Evolutionary conservation across 2,888 invertebrate species (phyloP).

Genomic region (Anoncus sp.): DNA sequence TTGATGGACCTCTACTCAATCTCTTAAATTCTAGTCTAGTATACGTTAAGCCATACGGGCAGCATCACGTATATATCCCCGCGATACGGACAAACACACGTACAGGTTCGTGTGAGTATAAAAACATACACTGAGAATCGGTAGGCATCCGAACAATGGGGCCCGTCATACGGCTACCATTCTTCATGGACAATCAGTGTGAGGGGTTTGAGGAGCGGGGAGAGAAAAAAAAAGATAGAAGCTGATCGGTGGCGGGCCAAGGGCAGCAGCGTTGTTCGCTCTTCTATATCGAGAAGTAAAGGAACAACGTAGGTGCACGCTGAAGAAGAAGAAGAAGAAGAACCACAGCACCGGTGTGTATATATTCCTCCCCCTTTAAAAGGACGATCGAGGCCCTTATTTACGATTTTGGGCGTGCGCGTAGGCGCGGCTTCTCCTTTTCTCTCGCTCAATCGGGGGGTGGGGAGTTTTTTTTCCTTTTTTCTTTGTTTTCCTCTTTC

Average conservation of each 20-base stretch:
- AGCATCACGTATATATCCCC: constrained; percentile 47
- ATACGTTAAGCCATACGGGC: constrained; percentile 56
- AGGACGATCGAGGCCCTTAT: constrained; percentile 80
- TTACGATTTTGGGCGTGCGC: constrained; percentile 77
- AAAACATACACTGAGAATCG: constrained; percentile 65
- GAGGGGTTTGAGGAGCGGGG: constrained; percentile 54
- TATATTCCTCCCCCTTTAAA: constrained; percentile 76
- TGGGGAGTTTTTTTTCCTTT: constrained; percentile 24
- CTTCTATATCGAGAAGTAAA: constrained; percentile 56
- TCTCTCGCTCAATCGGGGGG: constrained; percentile 43
- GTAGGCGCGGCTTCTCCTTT: constrained; percentile 59
- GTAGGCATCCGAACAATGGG: constrained; percentile 78
- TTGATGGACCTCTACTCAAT: too few species aligned
- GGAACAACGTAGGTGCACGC: too few species aligned
- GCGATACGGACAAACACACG: constrained; percentile 15
- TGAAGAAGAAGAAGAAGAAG: constrained; percentile 57
- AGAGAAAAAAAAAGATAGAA: constrained; percentile 42
- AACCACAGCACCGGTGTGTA: constrained; percentile 38
- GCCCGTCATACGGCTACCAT: constrained; percentile 80
- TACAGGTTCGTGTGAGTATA: constrained; percentile 54
- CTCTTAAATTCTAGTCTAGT: constrained; percentile 51
- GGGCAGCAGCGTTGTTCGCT: constrained; percentile 56
- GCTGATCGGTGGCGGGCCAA: constrained; percentile 48
- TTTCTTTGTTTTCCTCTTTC: constrained; percentile 20
- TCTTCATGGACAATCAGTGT: constrained; percentile 80